A percentile compares a stretch with the other conserved stretches of the same genome.
phyloP scores from a whole-genome alignment of 2,113 vertebrate genomes.

The Strix aluco region DNA sequence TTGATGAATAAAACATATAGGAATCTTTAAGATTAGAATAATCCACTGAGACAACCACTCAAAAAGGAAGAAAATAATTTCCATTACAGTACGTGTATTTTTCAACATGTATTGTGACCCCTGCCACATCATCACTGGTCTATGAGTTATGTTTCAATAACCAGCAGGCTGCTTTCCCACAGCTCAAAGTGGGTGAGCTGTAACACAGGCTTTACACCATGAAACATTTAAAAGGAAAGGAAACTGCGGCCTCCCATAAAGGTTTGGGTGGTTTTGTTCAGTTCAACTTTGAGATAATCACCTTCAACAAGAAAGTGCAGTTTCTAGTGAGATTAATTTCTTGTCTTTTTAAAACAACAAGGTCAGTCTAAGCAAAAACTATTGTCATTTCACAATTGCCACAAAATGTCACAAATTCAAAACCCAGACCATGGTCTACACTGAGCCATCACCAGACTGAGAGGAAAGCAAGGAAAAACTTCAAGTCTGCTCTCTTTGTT shows the following conservation, averaged over 20 bases:
- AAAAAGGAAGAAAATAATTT: neutral
- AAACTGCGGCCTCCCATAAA: neutral
- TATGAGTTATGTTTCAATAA: neutral
- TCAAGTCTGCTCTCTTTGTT: neutral
- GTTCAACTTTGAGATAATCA: neutral
- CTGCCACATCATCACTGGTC: neutral
- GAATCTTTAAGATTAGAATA: neutral
- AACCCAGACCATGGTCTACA: neutral
- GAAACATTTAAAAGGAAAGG: neutral
- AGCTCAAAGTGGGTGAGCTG: neutral
- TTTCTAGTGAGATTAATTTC: neutral
- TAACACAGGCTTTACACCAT: neutral
- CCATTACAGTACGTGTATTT: neutral
- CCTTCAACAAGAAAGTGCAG: neutral
- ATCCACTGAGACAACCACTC: neutral
- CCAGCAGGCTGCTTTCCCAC: neutral
- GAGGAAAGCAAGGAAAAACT: neutral
- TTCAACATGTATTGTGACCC: neutral
- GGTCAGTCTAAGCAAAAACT: neutral
- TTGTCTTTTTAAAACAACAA: neutral
- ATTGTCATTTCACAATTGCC: neutral
- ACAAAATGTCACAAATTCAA: neutral
- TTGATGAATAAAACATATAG: neutral
- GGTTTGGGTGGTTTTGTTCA: neutral
- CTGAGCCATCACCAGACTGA: neutral